Base-by-base conservation (phyloP, 2,888 invertebrate genomes). In the Pristionchus arcanus region DNA sequence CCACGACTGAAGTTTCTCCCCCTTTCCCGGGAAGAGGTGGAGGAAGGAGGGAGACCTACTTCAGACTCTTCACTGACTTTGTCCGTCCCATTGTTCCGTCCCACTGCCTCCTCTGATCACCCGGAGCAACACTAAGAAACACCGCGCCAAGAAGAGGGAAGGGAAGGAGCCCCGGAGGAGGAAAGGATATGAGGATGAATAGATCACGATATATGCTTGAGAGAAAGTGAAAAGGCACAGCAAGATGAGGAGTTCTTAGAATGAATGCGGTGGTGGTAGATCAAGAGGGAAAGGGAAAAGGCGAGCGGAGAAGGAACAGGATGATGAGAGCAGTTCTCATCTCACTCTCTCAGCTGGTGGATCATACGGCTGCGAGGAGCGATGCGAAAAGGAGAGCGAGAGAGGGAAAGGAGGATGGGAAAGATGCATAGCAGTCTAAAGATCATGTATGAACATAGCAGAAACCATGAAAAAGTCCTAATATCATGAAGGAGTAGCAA, bases 261-360 rank as follows among this genome's bases (percentile, higher is more conserved):
- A 84, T 31, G 81, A 81, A 42, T 49, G 49, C n/a, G 42, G 42
- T 15, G n/a, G 34, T 53, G 81, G 81, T 81, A 81, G 63, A 59
- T 85, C 85, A 85, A 63, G 85, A 59, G 59, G 63, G 42, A 83
- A 28, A 81, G 21, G n/a, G 81, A 37, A 74, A 37, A 31, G 34
- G 71, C 71, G 31, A 31, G 71, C 28, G 34, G 34, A 77, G 34
- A 42, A 31, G 87, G 87, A 87, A 87, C 59, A 84, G 87, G 55
- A 66, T 68, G 63, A 86, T 16, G 37, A 31, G n/a, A 31, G n/a
- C 42, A 59, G 53, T 55, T 87, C 59, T 84, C 49, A 16, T 59
- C 16, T 19, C n/a, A 21, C 81, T 49, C 81, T 42, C 81, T 49
- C 42, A n/a, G 49, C 71, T 42, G 28, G 74, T 37, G 74, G 74